Conservation (phyloP, 2,888 invertebrate species). For the Eupithecia pulchellata region DNA sequence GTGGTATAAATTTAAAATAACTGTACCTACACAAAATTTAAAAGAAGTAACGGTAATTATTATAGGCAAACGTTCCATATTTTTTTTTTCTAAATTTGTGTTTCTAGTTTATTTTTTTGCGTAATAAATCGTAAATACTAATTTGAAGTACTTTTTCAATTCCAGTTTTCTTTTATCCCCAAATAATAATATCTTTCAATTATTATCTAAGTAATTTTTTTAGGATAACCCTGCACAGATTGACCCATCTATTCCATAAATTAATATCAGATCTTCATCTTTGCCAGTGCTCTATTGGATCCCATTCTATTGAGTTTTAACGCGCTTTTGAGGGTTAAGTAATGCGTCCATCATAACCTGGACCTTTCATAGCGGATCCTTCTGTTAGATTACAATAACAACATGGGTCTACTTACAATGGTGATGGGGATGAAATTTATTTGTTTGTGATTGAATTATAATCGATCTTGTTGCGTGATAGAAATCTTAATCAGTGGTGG, state of each 20-base stretch:
- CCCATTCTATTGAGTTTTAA: constrained; percentile 77
- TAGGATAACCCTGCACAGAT: not conserved
- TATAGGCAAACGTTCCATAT: too few species aligned
- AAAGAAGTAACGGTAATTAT: too few species aligned
- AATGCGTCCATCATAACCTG: constrained; percentile 65
- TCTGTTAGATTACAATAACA: constrained; percentile 54
- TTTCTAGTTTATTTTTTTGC: too few species aligned
- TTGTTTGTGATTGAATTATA: constrained; percentile 77
- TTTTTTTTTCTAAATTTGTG: too few species aligned
- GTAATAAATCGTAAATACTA: too few species aligned
- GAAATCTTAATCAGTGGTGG: constrained; percentile 56
- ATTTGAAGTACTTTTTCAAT: too few species aligned
- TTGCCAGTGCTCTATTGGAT: constrained; percentile 58
- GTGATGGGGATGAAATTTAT: constrained; percentile 69
- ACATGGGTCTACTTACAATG: constrained; percentile 51
- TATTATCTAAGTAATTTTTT: too few species aligned
- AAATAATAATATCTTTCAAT: too few species aligned
- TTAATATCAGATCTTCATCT: constrained; percentile 33
- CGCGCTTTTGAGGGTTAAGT: constrained; percentile 78
- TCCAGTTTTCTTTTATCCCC: too few species aligned
- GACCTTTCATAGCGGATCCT: constrained; percentile 39
- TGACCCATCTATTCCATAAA: constrained; percentile 7
- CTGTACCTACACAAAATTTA: too few species aligned
- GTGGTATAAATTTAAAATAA: too few species aligned
- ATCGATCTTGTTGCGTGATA: constrained; percentile 73